Percentiles rank a stretch among this genome's conserved stretches.
phyloP scores from a whole-genome alignment of 2,797 vertebrate genomes.

The Acanthopagrus latus region DNA sequence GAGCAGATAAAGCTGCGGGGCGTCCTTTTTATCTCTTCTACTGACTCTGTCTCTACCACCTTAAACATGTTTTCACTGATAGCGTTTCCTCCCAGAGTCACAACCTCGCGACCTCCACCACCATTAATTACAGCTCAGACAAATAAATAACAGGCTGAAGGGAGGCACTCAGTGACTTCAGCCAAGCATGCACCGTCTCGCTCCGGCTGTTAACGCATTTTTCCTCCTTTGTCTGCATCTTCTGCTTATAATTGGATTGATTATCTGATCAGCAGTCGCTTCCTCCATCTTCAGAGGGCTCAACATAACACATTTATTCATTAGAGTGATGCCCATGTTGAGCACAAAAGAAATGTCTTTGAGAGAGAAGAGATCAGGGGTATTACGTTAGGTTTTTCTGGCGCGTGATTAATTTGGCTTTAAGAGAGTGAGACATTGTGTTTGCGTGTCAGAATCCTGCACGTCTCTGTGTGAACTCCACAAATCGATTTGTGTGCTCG shows the following conservation, averaged over 20 bases:
- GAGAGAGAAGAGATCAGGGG: background rate
- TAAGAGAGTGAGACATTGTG: background rate
- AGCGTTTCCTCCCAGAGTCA: slow-evolving; percentile 51
- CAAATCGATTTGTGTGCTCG: background rate
- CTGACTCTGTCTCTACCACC: slow-evolving; percentile 32
- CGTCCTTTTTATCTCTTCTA: slow-evolving; percentile 12
- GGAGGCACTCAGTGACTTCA: slow-evolving; percentile 43
- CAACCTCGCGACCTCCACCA: slow-evolving; percentile 44
- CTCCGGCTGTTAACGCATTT: slow-evolving; percentile 46
- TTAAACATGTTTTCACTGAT: slow-evolving; percentile 62
- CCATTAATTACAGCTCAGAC: slow-evolving; percentile 69
- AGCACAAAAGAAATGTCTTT: background rate
- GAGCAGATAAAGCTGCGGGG: background rate
- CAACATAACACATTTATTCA: background rate
- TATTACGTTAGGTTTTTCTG: background rate
- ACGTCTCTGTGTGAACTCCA: background rate
- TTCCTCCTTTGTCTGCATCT: slow-evolving; percentile 36
- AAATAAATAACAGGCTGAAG: slow-evolving; percentile 68
- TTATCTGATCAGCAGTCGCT: slow-evolving; percentile 13
- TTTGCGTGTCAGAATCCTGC: slow-evolving; percentile 5
- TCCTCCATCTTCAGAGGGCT: background rate
- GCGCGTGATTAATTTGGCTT: background rate
- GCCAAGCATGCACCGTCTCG: slow-evolving; percentile 51
- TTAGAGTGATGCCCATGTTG: background rate
- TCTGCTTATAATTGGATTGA: slow-evolving; percentile 4